phyloP scores from a whole-genome alignment of 2,888 invertebrate genomes.

The Taenaris catops region DNA sequence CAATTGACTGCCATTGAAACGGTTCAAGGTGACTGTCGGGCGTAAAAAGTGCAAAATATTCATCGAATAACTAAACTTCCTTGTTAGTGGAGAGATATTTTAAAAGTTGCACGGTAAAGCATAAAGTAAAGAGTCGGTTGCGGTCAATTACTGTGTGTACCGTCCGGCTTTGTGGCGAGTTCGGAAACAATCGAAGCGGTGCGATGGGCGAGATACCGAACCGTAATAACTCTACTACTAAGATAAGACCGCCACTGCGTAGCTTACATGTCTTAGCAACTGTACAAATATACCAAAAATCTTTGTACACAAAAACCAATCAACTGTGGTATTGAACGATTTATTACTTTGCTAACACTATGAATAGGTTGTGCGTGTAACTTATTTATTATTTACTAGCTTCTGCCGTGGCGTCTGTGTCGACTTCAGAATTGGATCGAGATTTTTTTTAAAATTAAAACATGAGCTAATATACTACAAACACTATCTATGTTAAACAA shows the following conservation, averaged over 20 bases:
- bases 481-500: too few species aligned
- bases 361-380: too few species aligned
- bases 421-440: too few species aligned
- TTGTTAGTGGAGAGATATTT: constrained; percentile 34
- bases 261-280: too few species aligned
- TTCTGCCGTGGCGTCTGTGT: too few species aligned
- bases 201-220: constrained; percentile 73
- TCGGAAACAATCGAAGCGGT: constrained; percentile 77
- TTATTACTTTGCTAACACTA: too few species aligned
- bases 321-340: too few species aligned
- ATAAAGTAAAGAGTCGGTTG: constrained; percentile 69
- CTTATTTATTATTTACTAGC: too few species aligned
- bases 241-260: constrained; percentile 70
- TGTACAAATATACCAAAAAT: too few species aligned
- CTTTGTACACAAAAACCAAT: too few species aligned
- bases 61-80: constrained; percentile 36
- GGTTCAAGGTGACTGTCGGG: constrained; percentile 24
- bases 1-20: constrained; percentile 26
- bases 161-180: constrained; percentile 63
- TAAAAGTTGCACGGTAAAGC: constrained; percentile 33
- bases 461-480: too few species aligned
- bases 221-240: constrained; percentile 77
- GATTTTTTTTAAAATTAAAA: too few species aligned
- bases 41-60: constrained; percentile 28
- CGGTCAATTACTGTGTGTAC: constrained; percentile 73